Base-by-base conservation (phyloP, 2,113 vertebrate genomes). In the Grammomys dolichurus region DNA sequence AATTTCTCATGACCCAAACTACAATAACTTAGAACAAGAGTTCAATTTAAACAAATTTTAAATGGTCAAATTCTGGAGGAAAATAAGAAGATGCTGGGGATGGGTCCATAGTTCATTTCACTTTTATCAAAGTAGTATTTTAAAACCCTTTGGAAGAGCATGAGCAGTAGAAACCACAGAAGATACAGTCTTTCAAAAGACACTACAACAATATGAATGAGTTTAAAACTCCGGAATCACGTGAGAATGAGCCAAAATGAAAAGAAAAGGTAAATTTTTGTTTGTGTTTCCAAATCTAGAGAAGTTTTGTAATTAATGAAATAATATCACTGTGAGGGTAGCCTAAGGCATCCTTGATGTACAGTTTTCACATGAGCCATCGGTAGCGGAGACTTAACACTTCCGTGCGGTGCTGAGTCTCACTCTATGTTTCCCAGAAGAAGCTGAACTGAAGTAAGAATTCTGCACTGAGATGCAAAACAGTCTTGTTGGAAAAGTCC, bases 111-210 rank as follows among this genome's bases (percentile, higher is more conserved):
- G 54, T n/a, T 75, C 24, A 85, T 73, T 80, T 72, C 58, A 40
- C 78, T 94, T 84, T 46, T 72, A 80, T 91, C 93, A 88, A 96
- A 93, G 86, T 13, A 33, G 31, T 22, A 63, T 82, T 96, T 93
- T 76, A 84, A 46, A 89, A 56, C n/a, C 91, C n/a, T 91, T 80
- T 13, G 9, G 48, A 81, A 81, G 33, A 87, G 11, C 17, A 31
- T 13, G 10, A 89, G 13, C 36, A n/a, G 65, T 36, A 60, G 48
- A 9, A 51, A 28, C 7, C 36, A 16, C 33, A 43, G 28, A 93
- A 82, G 43, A 24, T n/a, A 20, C 2, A 3, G 51, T 87, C 48
- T 85, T 93, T 93, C 54, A 77, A 73, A 95, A 92, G 17, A 94
- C 22, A 77, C 12, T 81, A 63, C 63, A 54, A 31, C 81, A 48